Evolutionary conservation across 1,140 invertebrate species (phyloP).

Genomic region (Zeugodacus cucurbitae): DNA sequence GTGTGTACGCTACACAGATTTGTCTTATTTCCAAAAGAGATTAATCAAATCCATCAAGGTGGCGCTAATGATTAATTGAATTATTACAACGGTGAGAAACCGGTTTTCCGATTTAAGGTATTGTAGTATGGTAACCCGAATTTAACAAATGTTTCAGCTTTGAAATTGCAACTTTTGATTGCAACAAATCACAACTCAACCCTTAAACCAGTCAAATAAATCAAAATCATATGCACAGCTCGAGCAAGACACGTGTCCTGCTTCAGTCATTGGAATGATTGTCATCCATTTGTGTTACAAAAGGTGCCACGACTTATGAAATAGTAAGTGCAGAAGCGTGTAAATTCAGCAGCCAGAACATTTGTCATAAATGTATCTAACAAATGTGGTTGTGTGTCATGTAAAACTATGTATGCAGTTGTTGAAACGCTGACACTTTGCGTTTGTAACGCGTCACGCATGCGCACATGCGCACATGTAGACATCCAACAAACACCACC

Average conservation of each 20-base stretch:
- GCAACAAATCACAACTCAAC: not conserved
- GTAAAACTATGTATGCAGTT: not conserved
- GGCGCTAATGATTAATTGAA: not conserved
- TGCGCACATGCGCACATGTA: not conserved
- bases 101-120: not conserved
- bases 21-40: not conserved
- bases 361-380: constrained; percentile 5
- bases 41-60: not conserved
- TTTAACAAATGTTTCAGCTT: constrained; percentile 4
- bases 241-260: constrained; percentile 19
- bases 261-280: not conserved
- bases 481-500: not conserved
- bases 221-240: not conserved
- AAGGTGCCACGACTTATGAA: not conserved
- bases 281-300: not conserved
- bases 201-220: not conserved
- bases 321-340: not conserved
- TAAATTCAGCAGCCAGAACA: not conserved
- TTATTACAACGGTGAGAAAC: not conserved
- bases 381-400: not conserved
- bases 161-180: not conserved
- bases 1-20: too few species aligned
- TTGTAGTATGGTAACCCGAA: too few species aligned
- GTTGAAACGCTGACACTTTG: not conserved
- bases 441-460: constrained; percentile 15